Evolutionary conservation across 53 echinoderm and acorn worm genomes (phyloP), one percentile per base, ranked within the genome.

Genomic region (Echinometra lucunter): DNA sequence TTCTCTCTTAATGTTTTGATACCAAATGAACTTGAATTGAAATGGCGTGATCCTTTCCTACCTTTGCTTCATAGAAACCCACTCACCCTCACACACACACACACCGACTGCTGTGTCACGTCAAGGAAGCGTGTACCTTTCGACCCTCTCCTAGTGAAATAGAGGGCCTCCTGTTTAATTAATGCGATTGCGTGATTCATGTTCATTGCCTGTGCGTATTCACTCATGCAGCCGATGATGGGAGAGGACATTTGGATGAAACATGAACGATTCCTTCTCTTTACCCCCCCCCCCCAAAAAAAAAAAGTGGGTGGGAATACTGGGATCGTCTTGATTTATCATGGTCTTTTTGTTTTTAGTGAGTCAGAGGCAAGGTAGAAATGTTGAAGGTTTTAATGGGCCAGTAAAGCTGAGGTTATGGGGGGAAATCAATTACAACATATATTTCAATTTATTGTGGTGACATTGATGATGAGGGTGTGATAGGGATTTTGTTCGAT

Each of bases 131-230:
- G 85, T 85, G 85, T 30, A 28, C 57, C 32, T 21, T 47, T 45
- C 3, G 63, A 90, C 17, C 37, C 60, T 58, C 90, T 63, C 21
- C 8, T 63, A 25, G 37, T 18, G 40, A 25, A 60, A 90, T 16
- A 58, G n/a, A 58, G 90, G 90, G 90, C 90, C 90, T 45, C 91
- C 91, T 67, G 58, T 45, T 67, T 45, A 91, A 58, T 91, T 66
- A 91, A 91, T 91, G 91, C 91, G n/a, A 49, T 69, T 63, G 69
- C 37, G 91, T 91, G 91, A 91, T 91, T 91, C 91, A 91, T 45
- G 60, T 60, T 34, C 21, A 12, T 37, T 58, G 89, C 58, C 4
- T 89, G 35, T 17, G 58, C 32, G 57, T 28, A 1, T 4, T 58
- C 89, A 49, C 63, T 89, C 60, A 58, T 58, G 89, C 60, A 37